Base-by-base conservation (phyloP, 2,113 vertebrate species). In the Lophius piscatorius region DNA sequence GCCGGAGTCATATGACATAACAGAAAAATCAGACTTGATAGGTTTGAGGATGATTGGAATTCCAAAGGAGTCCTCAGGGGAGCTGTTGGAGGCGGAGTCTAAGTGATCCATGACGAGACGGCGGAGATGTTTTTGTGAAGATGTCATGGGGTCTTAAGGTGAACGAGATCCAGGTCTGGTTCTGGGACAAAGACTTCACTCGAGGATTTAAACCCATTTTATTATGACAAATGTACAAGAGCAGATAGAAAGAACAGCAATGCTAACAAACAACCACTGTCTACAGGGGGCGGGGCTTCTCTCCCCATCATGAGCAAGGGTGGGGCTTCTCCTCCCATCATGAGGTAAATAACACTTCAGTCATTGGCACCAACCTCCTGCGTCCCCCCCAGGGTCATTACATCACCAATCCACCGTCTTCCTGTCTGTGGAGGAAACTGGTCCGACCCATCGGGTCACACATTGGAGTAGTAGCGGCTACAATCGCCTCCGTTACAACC, bases 191-290 rank as follows among this genome's bases (percentile, higher is more conserved):
- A 35, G 2, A 10, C 3, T 5, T 35, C 33, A 2, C 11, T 14
- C 2, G 33, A 36, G 82, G 86, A 67, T 84, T 70, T 34, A 71
- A 63, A 73, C 74, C 87, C 75, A 80, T 91, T 96, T 96, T 95
- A 96, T 96, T 97, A 96, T 96, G 92, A 95, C 94, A 97, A 92
- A 94, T 94, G 93, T 94, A 96, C 94, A 96, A 95, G 94, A 93
- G 91, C 91, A 89, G 93, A 94, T 94, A 89, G 93, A 95, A 95
- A 94, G 90, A 92, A 94, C 93, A 94, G 86, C 88, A 93, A 90
- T 85, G 88, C 92, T 93, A 94, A 93, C 90, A 93, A 90, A 90
- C 72, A 63, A 66, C 91, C 90, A 91, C 87, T 89, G 89, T 91
- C 76, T 91, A 94, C 88, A 88, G 88, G 54, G 89, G 90, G 92